A percentile compares a stretch with the other conserved stretches of the same genome.
These are phyloP conservation scores for Idaea aversata DNA, from an alignment of 2,888 invertebrate genomes.

Conservation along the genomic window DNA sequence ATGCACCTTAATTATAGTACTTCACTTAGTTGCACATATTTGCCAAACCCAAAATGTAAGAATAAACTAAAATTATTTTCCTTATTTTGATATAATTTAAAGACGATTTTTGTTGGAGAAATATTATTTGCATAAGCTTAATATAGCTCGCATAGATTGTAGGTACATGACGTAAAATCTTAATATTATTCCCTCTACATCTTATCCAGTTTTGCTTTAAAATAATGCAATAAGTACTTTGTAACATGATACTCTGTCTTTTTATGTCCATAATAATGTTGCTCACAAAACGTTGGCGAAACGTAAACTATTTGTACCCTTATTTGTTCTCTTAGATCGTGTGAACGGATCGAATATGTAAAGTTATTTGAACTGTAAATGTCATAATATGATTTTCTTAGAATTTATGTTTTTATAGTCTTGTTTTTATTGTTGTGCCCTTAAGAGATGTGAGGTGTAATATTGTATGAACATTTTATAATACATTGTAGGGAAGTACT, in stretches of 20 bases:
- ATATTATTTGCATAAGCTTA: too few species aligned
- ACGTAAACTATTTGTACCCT: neutral
- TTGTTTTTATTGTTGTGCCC: neutral
- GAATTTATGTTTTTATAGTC: neutral
- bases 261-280: neutral
- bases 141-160: too few species aligned
- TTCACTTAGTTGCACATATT: too few species aligned
- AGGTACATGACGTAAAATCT: neutral
- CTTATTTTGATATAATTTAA: too few species aligned
- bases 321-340: neutral
- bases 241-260: neutral
- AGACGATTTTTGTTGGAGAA: too few species aligned
- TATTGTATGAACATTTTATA: neutral
- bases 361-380: neutral
- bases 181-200: neutral
- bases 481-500: neutral
- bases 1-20: too few species aligned
- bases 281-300: neutral
- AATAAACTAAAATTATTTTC: too few species aligned
- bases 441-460: neutral
- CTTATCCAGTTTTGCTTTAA: neutral
- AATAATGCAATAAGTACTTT: neutral
- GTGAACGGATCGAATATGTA: neutral
- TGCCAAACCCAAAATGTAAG: too few species aligned
- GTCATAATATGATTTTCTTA: neutral